Conservation (phyloP, 2,113 vertebrate species). For the Melanostigma gelatinosum region DNA sequence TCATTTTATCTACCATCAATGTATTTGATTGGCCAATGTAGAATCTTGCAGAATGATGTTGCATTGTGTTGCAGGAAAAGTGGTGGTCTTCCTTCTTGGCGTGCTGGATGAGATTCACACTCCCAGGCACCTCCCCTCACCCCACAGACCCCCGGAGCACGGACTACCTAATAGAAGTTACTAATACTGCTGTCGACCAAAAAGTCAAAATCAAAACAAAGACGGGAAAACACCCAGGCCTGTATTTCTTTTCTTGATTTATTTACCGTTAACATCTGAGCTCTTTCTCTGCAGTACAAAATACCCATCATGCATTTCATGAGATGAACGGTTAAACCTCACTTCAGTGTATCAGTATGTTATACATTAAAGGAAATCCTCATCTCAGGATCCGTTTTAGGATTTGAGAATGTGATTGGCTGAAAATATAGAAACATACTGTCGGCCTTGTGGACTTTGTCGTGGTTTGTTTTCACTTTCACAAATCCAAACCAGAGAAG, state of each 20-base stretch:
- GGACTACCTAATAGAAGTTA: constrained; percentile 12
- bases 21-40: too few relatives aligned
- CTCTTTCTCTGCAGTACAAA: neutral
- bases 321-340: neutral
- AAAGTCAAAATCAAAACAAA: neutral
- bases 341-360: neutral
- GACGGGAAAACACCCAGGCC: neutral
- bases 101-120: neutral
- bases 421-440: constrained; percentile 31
- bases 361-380: neutral
- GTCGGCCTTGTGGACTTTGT: constrained; percentile 33
- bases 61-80: too few relatives aligned
- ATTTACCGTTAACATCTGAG: neutral
- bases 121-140: neutral
- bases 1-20: too few relatives aligned
- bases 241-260: neutral
- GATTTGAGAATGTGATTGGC: constrained; percentile 10
- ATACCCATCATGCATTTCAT: neutral
- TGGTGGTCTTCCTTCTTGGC: neutral
- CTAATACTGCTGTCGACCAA: neutral
- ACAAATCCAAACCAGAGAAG: constrained; percentile 60
- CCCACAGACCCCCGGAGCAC: neutral
- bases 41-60: too few relatives aligned
- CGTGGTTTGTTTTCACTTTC: constrained; percentile 58
- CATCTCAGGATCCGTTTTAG: neutral